Evolutionary conservation across 2,113 vertebrate genomes (phyloP).

Genomic region (Rhynchomys soricoides): DNA sequence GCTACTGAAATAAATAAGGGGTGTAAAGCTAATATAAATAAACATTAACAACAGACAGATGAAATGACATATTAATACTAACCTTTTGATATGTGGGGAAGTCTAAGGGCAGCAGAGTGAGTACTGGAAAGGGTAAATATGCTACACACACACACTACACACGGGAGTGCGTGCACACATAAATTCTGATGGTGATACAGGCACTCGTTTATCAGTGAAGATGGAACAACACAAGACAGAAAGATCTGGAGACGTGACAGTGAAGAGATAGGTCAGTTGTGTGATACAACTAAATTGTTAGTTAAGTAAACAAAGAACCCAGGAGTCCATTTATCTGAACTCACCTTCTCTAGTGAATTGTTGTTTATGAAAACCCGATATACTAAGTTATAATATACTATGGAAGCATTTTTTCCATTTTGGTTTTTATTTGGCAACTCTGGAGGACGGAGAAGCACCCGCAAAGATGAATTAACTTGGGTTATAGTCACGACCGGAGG

Average conservation of each 20-base stretch:
- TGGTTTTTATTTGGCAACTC: constrained; percentile 76
- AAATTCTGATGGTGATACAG: background rate
- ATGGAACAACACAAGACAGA: background rate
- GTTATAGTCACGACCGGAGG: constrained; percentile 79
- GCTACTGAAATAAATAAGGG: background rate
- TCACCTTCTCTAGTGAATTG: constrained; percentile 82
- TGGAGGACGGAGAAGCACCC: constrained; percentile 81
- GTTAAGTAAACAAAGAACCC: background rate
- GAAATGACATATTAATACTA: background rate
- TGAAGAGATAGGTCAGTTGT: background rate
- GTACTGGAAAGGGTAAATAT: background rate
- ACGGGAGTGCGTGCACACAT: background rate
- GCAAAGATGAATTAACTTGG: constrained; percentile 72
- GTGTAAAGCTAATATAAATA: background rate
- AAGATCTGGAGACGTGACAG: background rate
- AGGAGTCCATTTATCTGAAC: background rate
- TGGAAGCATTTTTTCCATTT: constrained; percentile 77
- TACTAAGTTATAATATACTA: constrained; percentile 83
- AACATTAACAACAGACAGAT: background rate
- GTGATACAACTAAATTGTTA: background rate
- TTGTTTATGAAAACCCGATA: constrained; percentile 84
- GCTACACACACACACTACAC: background rate
- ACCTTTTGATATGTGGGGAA: background rate
- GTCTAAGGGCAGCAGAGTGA: background rate
- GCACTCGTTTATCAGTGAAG: background rate